A percentile compares a stretch with the other conserved stretches of the same genome.
These are phyloP conservation scores for Xylocopa sonorina DNA, from an alignment of 1,140 invertebrate genomes.

Conservation along the genomic window DNA sequence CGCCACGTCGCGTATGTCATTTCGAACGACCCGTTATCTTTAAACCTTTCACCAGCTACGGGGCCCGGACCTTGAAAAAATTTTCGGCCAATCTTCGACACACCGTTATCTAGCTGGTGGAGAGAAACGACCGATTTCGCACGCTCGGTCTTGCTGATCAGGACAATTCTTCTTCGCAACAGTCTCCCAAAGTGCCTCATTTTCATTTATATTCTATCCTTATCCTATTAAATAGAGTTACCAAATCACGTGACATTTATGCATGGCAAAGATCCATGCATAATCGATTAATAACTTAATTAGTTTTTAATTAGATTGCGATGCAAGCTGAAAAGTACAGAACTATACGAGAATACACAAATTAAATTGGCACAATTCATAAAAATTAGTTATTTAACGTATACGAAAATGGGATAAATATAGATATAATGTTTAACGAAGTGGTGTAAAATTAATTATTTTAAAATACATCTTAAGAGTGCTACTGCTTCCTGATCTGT, in stretches of 20 bases:
- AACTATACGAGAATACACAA: too few relatives aligned
- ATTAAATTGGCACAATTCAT: too few relatives aligned
- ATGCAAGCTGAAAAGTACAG: too few relatives aligned
- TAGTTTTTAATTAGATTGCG: too few relatives aligned
- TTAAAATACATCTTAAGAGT: not conserved
- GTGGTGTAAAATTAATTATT: not conserved
- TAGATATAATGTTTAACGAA: not conserved
- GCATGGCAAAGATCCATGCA: too few relatives aligned
- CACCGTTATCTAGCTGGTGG: conserved; percentile 60
- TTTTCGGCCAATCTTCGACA: conserved; percentile 68
- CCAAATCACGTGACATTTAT: too few relatives aligned
- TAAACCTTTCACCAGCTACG: conserved; percentile 61
- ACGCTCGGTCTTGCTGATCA: not conserved
- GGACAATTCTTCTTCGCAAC: conserved; percentile 1
- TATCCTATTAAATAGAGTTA: too few relatives aligned
- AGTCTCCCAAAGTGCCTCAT: too few relatives aligned
- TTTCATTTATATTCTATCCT: too few relatives aligned
- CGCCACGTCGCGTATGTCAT: conserved; percentile 76
- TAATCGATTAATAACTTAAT: too few relatives aligned
- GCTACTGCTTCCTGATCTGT: not conserved
- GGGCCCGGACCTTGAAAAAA: conserved; percentile 67
- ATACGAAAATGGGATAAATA: too few relatives aligned
- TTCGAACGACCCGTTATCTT: conserved; percentile 71
- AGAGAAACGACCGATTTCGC: conserved; percentile 56
- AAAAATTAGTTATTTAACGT: too few relatives aligned